Conservation (phyloP, 1,140 invertebrate species). For the Latrodectus geometricus region DNA sequence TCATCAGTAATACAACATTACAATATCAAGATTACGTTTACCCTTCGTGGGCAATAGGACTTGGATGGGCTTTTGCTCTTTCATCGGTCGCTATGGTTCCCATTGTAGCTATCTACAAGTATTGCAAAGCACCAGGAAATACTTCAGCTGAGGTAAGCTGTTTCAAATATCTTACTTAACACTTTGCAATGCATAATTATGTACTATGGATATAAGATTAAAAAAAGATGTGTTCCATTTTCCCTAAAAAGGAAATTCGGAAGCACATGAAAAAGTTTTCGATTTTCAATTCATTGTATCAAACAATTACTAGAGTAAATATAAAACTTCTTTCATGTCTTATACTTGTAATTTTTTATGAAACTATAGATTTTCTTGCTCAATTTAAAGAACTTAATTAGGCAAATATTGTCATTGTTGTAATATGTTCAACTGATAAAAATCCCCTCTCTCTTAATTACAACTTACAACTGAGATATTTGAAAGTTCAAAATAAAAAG, state of each 20-base stretch:
- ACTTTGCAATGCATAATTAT: neutral
- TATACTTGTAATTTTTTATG: no score
- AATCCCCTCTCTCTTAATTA: no score
- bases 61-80: slow-evolving; percentile 79
- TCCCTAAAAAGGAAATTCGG: neutral
- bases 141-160: slow-evolving; percentile 49
- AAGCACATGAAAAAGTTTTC: neutral
- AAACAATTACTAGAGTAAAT: no score
- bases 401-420: no score
- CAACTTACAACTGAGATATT: no score
- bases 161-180: neutral
- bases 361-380: no score
- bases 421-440: no score
- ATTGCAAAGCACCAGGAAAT: slow-evolving; percentile 55
- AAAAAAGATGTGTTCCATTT: neutral
- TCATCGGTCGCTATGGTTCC: slow-evolving; percentile 83
- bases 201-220: neutral
- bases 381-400: no score
- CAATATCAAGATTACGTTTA: slow-evolving; percentile 79
- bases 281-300: neutral
- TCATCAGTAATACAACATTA: slow-evolving; percentile 77
- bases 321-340: no score
- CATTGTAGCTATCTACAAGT: slow-evolving; percentile 64
- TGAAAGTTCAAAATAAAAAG: no score
- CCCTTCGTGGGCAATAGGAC: slow-evolving; percentile 78